These are phyloP conservation scores for Apocrypta bakeri DNA, from an alignment of 1,140 invertebrate species.

Conservation along the genomic window DNA sequence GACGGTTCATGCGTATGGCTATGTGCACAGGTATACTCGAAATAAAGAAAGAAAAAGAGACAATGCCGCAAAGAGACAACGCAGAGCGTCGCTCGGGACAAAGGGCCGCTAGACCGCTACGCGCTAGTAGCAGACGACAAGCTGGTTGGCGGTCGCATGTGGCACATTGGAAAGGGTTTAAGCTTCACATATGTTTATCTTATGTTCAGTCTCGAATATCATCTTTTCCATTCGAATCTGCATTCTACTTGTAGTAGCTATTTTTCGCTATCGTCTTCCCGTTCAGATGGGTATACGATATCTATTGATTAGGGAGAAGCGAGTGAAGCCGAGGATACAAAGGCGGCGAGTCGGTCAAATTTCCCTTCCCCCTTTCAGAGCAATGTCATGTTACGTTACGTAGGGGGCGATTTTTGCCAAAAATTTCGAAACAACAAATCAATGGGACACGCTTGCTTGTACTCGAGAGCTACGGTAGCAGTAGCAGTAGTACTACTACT, in stretches of 20 bases:
- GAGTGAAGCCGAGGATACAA: too few species aligned
- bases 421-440: slow-evolving; percentile 33
- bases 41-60: neutral
- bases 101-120: neutral
- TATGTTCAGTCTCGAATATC: too few species aligned
- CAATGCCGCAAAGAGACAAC: neutral
- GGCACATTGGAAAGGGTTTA: neutral
- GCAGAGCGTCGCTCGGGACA: neutral
- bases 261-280: too few species aligned
- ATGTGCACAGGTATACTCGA: neutral
- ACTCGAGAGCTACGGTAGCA: neutral
- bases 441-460: neutral
- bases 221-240: too few species aligned
- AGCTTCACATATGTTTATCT: neutral
- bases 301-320: too few species aligned
- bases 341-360: too few species aligned
- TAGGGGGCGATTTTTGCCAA: neutral
- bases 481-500: too few species aligned
- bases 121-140: neutral
- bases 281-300: too few species aligned
- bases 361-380: too few species aligned
- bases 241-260: too few species aligned
- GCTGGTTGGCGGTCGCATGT: neutral
- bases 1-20: too few species aligned
- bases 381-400: neutral